A percentile compares a stretch with the other conserved stretches of the same genome.
phyloP scores from a whole-genome alignment of 1,140 invertebrate genomes.

The Cepaea nemoralis region DNA sequence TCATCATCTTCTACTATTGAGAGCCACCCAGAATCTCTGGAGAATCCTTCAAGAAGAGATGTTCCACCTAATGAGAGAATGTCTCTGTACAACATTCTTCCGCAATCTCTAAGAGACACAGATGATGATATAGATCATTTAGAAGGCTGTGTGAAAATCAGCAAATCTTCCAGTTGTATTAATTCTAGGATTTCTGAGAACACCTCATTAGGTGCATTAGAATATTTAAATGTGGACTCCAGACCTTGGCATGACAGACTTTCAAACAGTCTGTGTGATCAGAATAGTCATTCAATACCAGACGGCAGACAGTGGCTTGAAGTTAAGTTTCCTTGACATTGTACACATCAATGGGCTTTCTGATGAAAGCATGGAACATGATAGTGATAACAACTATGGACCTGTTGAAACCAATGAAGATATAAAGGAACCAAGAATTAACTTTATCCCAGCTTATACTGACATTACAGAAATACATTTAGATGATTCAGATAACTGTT shows the following conservation, averaged over 20 bases:
- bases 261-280: neutral
- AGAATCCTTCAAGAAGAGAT: neutral
- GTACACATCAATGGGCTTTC: neutral
- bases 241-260: neutral
- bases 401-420: neutral
- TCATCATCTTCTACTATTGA: neutral
- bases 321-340: neutral
- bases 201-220: neutral
- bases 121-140: conserved; percentile 40
- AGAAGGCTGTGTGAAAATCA: neutral
- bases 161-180: neutral
- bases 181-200: neutral
- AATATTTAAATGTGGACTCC: neutral
- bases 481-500: too few species aligned
- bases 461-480: neutral
- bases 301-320: neutral
- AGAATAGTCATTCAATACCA: neutral
- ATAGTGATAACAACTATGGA: neutral
- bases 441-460: neutral
- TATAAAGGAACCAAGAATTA: neutral
- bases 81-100: conserved; percentile 6
- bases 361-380: neutral
- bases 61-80: neutral
- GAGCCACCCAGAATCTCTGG: neutral
- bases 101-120: conserved; percentile 9